Conservation (phyloP, 2,888 invertebrate species). For the Drosophila yooni region DNA sequence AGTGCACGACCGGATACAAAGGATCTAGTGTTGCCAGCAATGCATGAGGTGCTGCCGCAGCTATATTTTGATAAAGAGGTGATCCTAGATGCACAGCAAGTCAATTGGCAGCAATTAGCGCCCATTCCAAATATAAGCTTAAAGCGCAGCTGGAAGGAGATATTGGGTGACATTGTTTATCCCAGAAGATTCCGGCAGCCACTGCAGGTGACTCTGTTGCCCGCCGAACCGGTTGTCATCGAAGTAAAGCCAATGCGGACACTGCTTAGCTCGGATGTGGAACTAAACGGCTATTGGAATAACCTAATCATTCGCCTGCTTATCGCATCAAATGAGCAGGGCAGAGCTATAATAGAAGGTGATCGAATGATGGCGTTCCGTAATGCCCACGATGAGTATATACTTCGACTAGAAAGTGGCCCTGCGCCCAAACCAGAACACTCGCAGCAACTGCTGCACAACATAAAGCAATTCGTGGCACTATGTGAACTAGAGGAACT, state of each 20-base stretch:
- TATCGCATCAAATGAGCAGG: constrained; percentile 20
- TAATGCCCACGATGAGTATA: constrained; percentile 26
- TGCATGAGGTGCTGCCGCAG: constrained; percentile 91
- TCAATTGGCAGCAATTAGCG: constrained; percentile 61
- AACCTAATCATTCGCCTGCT: constrained; percentile 54
- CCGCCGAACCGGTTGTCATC: constrained; percentile 52
- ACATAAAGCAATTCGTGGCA: constrained; percentile 59
- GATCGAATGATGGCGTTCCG: constrained; percentile 50
- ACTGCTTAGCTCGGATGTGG: constrained; percentile 55
- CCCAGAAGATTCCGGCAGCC: constrained; percentile 1
- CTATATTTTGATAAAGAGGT: constrained; percentile 87
- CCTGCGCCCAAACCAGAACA: neutral
- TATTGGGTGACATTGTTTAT: constrained; percentile 16
- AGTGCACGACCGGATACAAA: constrained; percentile 88
- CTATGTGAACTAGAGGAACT: constrained; percentile 55
- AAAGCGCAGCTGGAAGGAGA: constrained; percentile 50
- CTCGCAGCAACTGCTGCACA: constrained; percentile 33
- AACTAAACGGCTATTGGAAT: constrained; percentile 67
- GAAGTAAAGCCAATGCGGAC: constrained; percentile 22
- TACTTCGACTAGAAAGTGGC: neutral
- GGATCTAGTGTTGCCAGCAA: constrained; percentile 89
- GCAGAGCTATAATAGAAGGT: constrained; percentile 40
- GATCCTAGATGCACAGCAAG: constrained; percentile 52
- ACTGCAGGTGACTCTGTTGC: constrained; percentile 5
- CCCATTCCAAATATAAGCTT: constrained; percentile 13